Base-by-base conservation (phyloP, 2,113 vertebrate species). In the Callocephalon fimbriatum region DNA sequence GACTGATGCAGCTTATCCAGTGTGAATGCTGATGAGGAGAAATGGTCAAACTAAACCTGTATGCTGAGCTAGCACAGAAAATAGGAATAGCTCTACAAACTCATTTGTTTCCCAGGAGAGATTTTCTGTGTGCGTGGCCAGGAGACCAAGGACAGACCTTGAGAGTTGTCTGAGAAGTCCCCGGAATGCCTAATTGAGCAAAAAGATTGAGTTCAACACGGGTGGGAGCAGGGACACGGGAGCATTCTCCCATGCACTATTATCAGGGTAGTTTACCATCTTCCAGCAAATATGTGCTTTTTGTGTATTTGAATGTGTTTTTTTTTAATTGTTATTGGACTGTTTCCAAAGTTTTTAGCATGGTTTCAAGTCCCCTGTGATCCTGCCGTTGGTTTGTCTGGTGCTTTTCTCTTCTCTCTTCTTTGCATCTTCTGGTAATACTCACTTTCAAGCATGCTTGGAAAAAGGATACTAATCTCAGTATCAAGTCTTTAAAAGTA, bases 111-210 rank as follows among this genome's bases (percentile, higher is more conserved):
- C 88, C 73, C 75, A 37, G 48, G 90, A 84, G 94, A 78, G 68
- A 16, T 44, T 93, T 88, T 86, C 75, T 95, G 23, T 1, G 1
- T 96, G 96, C 3, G 1, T 96, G 96, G 86, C 50, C 56, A 50
- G 88, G 63, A 92, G 61, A 59, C 76, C 88, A 93, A 96, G 70
- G 86, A 72, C 61, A 93, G 73, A 88, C 73, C 73, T 86, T 95
- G 86, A 90, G n/a, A 61, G 7, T 67, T 93, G 31, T 89, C 83
- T 78, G 65, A 78, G 63, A 80, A 84, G 51, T 56, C 32, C 35
- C 58, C 25, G 25, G 73, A 72, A 75, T 90, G 54, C 38, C 59
- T 77, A 54, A 90, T 50, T 50, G 85, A 90, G 75, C 20, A 67
- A 92, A 88, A 68, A 32, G 6, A 68, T 10, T 42, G 23, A 40